These are phyloP conservation scores for Stigmatopora argus DNA, from an alignment of 2,113 vertebrate species.

Conservation along the genomic window DNA sequence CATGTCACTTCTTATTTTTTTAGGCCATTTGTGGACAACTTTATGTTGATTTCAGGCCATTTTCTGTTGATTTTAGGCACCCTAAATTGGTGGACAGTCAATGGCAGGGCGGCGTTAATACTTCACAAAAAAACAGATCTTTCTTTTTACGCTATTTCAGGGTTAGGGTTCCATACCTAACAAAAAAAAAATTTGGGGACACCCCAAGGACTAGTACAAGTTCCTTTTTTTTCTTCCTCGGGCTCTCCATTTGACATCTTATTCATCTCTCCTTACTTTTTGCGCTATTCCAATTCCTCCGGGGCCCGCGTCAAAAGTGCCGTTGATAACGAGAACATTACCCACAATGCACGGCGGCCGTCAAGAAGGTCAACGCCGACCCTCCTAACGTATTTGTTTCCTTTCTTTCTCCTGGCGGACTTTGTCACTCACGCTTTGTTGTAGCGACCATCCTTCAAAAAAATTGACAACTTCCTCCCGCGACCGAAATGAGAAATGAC, in stretches of 20 bases:
- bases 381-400: conserved; percentile 8
- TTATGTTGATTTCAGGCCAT: too few species aligned
- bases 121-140: too few species aligned
- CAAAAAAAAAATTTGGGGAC: background rate
- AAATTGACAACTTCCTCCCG: conserved; percentile 44
- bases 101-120: too few species aligned
- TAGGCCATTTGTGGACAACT: too few species aligned
- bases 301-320: conserved; percentile 64
- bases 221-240: conserved; percentile 45
- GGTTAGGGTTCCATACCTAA: too few species aligned
- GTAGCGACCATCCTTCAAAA: conserved; percentile 63
- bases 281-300: conserved; percentile 55
- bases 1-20: too few species aligned
- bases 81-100: too few species aligned
- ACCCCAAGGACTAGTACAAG: background rate
- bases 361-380: conserved; percentile 55
- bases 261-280: conserved; percentile 54
- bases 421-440: conserved; percentile 64
- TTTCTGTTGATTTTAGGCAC: too few species aligned
- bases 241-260: conserved; percentile 60
- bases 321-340: conserved; percentile 71
- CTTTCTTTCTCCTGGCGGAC: conserved; percentile 34
- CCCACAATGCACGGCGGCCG: conserved; percentile 61
- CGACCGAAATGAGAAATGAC: conserved; percentile 70
- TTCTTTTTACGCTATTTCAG: too few species aligned